phyloP scores from a whole-genome alignment of 2,888 invertebrate species.

The Matsumyia berberina region DNA sequence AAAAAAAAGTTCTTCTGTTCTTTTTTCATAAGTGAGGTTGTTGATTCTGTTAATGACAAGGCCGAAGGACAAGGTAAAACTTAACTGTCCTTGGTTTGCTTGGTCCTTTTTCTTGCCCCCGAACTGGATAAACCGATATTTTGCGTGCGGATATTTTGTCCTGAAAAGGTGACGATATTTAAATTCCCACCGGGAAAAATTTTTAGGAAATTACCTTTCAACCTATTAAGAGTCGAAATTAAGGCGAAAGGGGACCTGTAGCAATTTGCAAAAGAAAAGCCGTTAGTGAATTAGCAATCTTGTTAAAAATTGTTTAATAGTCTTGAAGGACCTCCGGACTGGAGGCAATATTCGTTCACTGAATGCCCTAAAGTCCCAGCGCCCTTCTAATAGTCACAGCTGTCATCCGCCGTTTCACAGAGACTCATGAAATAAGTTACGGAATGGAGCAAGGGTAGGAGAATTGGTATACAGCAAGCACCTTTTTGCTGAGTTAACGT shows the following conservation, averaged over 20 bases:
- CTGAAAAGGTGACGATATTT: neutral
- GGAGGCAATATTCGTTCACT: too few species aligned
- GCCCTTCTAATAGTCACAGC: too few species aligned
- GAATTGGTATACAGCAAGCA: too few species aligned
- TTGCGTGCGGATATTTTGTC: neutral
- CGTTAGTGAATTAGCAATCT: neutral
- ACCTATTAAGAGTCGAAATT: neutral
- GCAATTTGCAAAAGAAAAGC: neutral
- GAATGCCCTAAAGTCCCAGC: too few species aligned
- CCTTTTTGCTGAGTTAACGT: too few species aligned
- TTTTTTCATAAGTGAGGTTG: neutral
- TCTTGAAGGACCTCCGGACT: too few species aligned
- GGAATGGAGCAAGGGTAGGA: too few species aligned
- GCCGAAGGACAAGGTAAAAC: neutral
- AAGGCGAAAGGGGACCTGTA: neutral
- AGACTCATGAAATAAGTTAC: too few species aligned
- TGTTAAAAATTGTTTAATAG: too few species aligned
- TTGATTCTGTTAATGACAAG: constrained; percentile 6
- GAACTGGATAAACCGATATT: constrained; percentile 5
- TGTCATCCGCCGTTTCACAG: too few species aligned
- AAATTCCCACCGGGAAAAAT: neutral
- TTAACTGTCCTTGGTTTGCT: neutral
- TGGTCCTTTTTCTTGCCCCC: neutral
- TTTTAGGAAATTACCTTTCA: neutral
- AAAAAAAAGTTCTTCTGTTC: neutral